Evolutionary conservation across 2,888 invertebrate species (phyloP).

Genomic region (Molorchus minor): DNA sequence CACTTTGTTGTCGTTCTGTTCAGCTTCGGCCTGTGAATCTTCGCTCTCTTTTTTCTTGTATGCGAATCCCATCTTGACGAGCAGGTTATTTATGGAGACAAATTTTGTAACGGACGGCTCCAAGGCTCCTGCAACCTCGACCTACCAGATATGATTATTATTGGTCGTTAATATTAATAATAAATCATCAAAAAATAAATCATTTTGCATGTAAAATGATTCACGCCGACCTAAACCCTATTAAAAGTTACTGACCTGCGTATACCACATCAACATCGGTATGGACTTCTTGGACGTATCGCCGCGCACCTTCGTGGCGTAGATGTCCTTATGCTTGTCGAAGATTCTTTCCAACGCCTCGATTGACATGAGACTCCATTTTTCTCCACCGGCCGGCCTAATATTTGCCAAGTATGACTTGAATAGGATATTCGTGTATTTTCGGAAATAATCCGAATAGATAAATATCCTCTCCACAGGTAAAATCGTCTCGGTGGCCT

Average conservation of each 20-base stretch:
- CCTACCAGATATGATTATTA: too few relatives aligned
- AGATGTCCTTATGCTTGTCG: conserved; percentile 64
- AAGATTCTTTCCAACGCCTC: conserved; percentile 67
- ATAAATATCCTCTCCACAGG: conserved; percentile 36
- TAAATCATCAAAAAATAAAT: too few relatives aligned
- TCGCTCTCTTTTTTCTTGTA: conserved; percentile 30
- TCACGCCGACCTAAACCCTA: too few relatives aligned
- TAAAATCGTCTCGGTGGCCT: conserved; percentile 66
- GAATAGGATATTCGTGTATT: conserved; percentile 68
- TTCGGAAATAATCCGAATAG: conserved; percentile 60
- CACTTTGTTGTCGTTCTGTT: conserved; percentile 5
- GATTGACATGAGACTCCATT: conserved; percentile 71
- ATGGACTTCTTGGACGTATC: conserved; percentile 33
- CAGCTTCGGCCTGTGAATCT: background rate
- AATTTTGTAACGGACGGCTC: conserved; percentile 72
- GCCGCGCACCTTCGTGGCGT: conserved; percentile 65
- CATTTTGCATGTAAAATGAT: too few relatives aligned
- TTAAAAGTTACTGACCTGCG: too few relatives aligned
- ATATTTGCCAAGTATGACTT: conserved; percentile 77
- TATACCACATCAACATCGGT: conserved; percentile 59
- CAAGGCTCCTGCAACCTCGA: conserved; percentile 70
- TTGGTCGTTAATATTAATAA: too few relatives aligned
- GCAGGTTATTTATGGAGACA: conserved; percentile 72
- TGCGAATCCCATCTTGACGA: conserved; percentile 71
- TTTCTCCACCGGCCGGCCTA: conserved; percentile 71